These are phyloP conservation scores for Psilanteris sp. DNA, from an alignment of 1,140 invertebrate genomes.

Conservation along the genomic window DNA sequence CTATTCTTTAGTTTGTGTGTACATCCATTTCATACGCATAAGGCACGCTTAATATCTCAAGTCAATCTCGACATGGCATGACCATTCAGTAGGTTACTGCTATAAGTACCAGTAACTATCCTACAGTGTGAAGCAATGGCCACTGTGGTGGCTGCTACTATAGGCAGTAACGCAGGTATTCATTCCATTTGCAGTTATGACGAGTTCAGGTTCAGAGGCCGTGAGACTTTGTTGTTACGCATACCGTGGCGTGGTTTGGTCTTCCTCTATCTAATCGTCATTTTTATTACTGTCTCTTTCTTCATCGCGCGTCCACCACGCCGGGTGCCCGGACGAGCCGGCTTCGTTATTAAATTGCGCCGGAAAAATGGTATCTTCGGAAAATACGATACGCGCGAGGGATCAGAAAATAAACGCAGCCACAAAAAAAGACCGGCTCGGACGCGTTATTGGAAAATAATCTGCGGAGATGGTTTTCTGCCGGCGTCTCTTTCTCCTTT, in stretches of 20 bases:
- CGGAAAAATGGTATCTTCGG: constrained; percentile 37
- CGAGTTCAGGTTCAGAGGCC: constrained; percentile 78
- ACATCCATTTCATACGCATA: constrained; percentile 57
- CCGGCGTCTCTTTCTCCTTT: constrained; percentile 28
- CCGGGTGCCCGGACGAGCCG: constrained; percentile 38
- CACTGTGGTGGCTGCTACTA: constrained; percentile 69
- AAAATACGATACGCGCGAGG: constrained; percentile 7
- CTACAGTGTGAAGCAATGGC: constrained; percentile 66
- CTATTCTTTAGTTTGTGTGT: constrained; percentile 27
- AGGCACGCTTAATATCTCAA: constrained; percentile 73
- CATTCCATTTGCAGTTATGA: constrained; percentile 80
- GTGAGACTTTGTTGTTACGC: constrained; percentile 73
- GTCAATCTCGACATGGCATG: constrained; percentile 71
- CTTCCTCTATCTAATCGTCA: constrained; percentile 10
- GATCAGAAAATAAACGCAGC: constrained; percentile 3
- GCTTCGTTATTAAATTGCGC: constrained; percentile 31
- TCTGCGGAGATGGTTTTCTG: constrained; percentile 1
- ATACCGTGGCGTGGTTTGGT: constrained; percentile 24
- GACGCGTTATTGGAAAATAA: constrained; percentile 48
- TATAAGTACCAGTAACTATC: constrained; percentile 72
- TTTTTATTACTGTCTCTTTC: constrained; percentile 14
- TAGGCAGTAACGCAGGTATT: constrained; percentile 70
- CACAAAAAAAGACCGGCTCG: too few relatives aligned
- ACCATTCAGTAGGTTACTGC: constrained; percentile 75
- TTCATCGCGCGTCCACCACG: background rate